A percentile compares a stretch with the other conserved stretches of the same genome.
These are phyloP conservation scores for Lophura nycthemera DNA, from an alignment of 2,113 vertebrate species.

Conservation along the genomic window DNA sequence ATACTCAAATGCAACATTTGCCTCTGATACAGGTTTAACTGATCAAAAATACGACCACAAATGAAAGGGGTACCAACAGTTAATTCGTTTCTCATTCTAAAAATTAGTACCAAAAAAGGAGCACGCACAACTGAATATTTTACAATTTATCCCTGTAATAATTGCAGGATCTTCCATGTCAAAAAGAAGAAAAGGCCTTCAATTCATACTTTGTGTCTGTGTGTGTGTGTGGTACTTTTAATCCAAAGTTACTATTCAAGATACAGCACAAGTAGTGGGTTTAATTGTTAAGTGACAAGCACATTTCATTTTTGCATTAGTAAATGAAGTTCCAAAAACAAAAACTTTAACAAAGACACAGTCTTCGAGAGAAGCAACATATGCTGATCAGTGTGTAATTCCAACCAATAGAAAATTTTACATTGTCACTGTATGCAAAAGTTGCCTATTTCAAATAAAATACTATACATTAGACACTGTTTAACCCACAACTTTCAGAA, in stretches of 20 bases:
- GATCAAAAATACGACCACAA: neutral
- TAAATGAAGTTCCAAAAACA: neutral
- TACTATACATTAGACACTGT: neutral
- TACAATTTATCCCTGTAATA: slow-evolving; percentile 17
- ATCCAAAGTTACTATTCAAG: neutral
- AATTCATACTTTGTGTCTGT: neutral
- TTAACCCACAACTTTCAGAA: neutral
- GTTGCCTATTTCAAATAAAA: neutral
- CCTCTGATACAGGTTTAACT: neutral
- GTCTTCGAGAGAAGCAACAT: accelerated
- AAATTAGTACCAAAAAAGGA: neutral
- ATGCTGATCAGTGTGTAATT: neutral
- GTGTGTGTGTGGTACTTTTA: neutral
- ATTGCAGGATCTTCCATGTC: neutral
- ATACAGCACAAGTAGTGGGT: neutral
- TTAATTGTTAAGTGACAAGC: neutral
- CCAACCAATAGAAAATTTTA: neutral
- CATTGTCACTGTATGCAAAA: neutral
- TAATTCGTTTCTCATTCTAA: neutral
- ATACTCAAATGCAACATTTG: neutral
- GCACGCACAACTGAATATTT: neutral
- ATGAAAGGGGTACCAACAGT: neutral
- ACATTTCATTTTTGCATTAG: neutral
- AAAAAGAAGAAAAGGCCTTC: neutral
- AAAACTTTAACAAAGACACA: neutral